Evolutionary conservation across 2,113 vertebrate species (phyloP).

Genomic region (Tenebrosternarchus preto): DNA sequence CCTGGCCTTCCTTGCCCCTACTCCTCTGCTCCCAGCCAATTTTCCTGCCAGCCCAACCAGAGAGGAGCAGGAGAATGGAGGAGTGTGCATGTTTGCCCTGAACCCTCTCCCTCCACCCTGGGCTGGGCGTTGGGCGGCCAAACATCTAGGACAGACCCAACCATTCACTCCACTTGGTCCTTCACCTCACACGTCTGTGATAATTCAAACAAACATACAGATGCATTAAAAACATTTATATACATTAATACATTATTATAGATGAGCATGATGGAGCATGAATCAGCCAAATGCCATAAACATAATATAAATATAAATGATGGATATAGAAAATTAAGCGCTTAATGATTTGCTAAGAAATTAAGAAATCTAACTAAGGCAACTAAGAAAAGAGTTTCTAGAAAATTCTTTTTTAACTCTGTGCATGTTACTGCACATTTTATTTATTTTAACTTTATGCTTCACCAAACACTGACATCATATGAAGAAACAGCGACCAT

Average conservation of each 20-base stretch:
- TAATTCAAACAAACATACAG: no score
- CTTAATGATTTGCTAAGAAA: no score
- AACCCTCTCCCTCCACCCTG: constrained; percentile 9
- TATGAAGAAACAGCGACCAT: not conserved
- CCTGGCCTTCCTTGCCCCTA: constrained; percentile 64
- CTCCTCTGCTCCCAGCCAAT: constrained; percentile 62
- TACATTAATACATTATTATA: no score
- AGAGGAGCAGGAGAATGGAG: constrained; percentile 48
- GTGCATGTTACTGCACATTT: not conserved
- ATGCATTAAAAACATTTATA: no score
- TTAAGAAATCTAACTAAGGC: no score
- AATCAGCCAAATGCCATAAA: no score
- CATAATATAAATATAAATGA: no score
- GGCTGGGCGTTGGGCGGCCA: not conserved
- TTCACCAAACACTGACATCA: not conserved
- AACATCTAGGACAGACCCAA: not conserved
- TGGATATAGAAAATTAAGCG: no score
- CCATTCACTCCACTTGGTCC: not conserved
- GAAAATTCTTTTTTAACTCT: no score
- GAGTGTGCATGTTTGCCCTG: constrained; percentile 56
- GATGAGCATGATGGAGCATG: no score
- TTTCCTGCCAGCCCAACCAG: constrained; percentile 74
- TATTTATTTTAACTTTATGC: not conserved
- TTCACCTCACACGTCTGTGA: no score
- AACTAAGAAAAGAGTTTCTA: no score